Base-by-base conservation (phyloP, 2,888 invertebrate genomes). In the Drosophila helvetica region DNA sequence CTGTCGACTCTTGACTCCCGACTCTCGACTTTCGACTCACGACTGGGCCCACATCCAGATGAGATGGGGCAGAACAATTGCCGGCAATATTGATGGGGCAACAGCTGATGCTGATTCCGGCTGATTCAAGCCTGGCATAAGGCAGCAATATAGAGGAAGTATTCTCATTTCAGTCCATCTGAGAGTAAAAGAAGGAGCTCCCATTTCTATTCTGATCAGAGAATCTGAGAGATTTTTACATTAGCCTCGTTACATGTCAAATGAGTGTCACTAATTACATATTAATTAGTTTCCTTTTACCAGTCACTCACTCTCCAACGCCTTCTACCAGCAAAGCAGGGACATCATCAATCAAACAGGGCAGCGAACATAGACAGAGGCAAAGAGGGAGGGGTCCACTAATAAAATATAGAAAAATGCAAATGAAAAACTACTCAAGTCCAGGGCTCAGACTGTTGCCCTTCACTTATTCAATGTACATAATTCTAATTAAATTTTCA, bases 401-500 rank as follows among this genome's bases (percentile, higher is more conserved):
- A 58, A 66, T 52, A 60, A 61, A 59, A 61, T 56, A 52, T 48
- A 58, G 51, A 54, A 61, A 51, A 54, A 48, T 46, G 45, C 27
- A 30, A 66, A 52, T 66, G 42, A 53, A 65, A 65, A 65, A 65
- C 58, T 53, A 62, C 45, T 33, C 12, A 38, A 38, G 38, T 38
- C 38, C n/a, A 4, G 9, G 30, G 17, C 45, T 22, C 10, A 19
- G 12, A 33, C 33, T 50, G 47, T 38, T 38, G 25, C 42, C 27
- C 19, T 61, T 61, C 66, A 71, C 60, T 75, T 61, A 75, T 75
- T 77, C 62, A 71, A 67, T 42, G 59, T 33, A 52, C 62, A 66
- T 56, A 70, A 69, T 77, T 78, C 77, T 84, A 79, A 88, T 90
- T 89, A 80, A 83, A 84, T 82, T 89, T 79, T 63, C 73, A 85